Conservation (phyloP, 2,888 invertebrate species). For the Yponomeuta plumbellus region DNA sequence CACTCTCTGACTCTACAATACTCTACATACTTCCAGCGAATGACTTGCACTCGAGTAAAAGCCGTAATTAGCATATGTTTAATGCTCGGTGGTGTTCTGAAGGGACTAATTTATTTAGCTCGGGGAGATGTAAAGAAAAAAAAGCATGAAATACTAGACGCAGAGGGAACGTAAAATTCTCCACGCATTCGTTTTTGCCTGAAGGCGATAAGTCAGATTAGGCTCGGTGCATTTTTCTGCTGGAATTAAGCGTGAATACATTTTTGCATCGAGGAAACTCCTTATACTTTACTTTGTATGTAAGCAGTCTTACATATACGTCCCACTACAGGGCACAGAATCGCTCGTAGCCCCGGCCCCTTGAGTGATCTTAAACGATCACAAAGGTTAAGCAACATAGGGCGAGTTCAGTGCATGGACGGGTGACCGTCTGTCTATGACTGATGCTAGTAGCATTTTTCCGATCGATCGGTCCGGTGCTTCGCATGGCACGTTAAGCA, state of each 20-base stretch:
- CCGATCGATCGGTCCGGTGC: too few species aligned
- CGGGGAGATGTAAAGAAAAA: background rate
- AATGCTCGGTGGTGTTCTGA: background rate
- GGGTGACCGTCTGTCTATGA: too few species aligned
- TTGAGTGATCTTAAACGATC: too few species aligned
- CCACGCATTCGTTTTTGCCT: background rate
- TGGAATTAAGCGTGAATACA: background rate
- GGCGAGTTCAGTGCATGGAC: too few species aligned
- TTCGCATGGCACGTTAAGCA: too few species aligned
- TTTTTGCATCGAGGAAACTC: background rate
- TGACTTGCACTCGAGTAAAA: background rate
- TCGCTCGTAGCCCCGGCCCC: too few species aligned
- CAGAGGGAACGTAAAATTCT: background rate
- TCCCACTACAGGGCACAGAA: too few species aligned
- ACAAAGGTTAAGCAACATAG: too few species aligned
- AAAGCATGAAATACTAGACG: background rate
- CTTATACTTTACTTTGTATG: too few species aligned
- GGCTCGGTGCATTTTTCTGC: background rate
- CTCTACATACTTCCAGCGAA: background rate
- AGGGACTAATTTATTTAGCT: background rate
- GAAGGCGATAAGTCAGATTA: background rate
- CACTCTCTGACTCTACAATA: too few species aligned
- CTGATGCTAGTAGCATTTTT: too few species aligned
- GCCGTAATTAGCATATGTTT: slow-evolving; percentile 8
- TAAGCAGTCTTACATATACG: too few species aligned